A percentile compares a stretch with the other conserved stretches of the same genome.
These are phyloP conservation scores for Pleuronectes platessa DNA, from an alignment of 2,113 vertebrate species.

Conservation along the genomic window DNA sequence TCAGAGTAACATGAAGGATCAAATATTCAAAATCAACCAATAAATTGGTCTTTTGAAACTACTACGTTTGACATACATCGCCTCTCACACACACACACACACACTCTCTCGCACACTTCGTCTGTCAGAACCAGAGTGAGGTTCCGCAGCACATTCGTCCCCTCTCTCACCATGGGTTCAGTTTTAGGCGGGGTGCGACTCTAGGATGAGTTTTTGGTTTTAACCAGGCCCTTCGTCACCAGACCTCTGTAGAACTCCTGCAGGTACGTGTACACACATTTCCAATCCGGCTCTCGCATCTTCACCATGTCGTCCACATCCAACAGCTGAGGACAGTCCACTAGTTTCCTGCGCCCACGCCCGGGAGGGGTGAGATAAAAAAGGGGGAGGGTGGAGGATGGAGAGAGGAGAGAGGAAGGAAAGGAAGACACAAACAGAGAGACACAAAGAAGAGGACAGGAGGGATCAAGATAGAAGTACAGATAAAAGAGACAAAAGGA, in stretches of 20 bases:
- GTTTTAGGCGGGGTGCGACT: constrained; percentile 70
- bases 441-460: constrained; percentile 29
- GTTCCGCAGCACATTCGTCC: constrained; percentile 34
- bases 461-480: constrained; percentile 14
- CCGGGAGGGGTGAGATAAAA: constrained; percentile 29
- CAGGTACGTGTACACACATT: constrained; percentile 99
- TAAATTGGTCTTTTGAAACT: not conserved
- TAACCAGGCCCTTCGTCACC: constrained; percentile 99
- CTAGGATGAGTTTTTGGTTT: constrained; percentile 99
- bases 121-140: constrained; percentile 30
- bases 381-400: constrained; percentile 25
- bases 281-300: constrained; percentile 99
- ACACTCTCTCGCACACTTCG: not conserved
- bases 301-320: constrained; percentile 99
- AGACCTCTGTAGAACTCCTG: constrained; percentile 99
- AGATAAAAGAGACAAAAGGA: not conserved
- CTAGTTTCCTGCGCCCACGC: constrained; percentile 91
- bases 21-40: constrained; percentile 26
- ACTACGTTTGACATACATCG: constrained; percentile 6
- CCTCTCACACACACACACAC: not conserved
- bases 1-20: constrained; percentile 43
- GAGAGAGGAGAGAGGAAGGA: constrained; percentile 22
- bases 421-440: constrained; percentile 34
- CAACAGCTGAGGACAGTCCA: constrained; percentile 98
- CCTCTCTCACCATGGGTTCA: constrained; percentile 82